Conservation (phyloP, 2,797 vertebrate genomes). For the Muscicapa striata region DNA sequence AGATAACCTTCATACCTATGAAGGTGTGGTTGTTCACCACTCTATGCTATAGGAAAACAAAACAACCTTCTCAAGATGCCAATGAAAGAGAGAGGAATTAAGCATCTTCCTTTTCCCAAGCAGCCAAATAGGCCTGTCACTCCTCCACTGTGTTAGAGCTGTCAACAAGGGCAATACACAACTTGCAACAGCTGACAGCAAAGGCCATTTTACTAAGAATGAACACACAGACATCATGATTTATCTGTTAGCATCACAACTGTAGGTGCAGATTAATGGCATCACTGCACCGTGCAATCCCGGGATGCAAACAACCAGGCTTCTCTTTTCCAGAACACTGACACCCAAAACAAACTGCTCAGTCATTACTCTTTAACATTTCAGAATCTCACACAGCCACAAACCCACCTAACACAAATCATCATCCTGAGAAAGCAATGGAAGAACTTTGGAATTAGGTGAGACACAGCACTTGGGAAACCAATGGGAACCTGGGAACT, state of each 20-base stretch:
- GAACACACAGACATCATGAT: accelerated
- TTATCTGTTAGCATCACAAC: accelerated
- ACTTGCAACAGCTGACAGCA: neutral
- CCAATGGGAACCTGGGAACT: neutral
- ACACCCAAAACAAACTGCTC: accelerated
- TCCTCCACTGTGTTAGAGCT: accelerated
- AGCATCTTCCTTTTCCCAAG: neutral
- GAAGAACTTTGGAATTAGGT: neutral
- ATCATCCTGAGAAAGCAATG: accelerated
- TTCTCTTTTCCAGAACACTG: neutral
- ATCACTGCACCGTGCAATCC: accelerated
- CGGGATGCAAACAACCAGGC: accelerated
- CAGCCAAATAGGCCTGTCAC: accelerated
- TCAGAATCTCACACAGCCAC: neutral
- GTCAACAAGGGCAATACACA: accelerated
- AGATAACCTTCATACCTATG: neutral
- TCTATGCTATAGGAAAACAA: neutral
- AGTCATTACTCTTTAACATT: too few relatives aligned
- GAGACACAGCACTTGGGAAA: neutral
- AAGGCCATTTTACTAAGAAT: neutral
- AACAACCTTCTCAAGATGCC: neutral
- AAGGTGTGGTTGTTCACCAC: neutral
- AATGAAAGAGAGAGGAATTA: neutral
- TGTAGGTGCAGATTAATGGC: neutral
- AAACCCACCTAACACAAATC: accelerated